A percentile compares a stretch with the other conserved stretches of the same genome.
Evolutionary conservation across 37 sponge, comb jelly and placozoan species (phyloP).

Genomic region (Aphrocallistes beatrix): DNA sequence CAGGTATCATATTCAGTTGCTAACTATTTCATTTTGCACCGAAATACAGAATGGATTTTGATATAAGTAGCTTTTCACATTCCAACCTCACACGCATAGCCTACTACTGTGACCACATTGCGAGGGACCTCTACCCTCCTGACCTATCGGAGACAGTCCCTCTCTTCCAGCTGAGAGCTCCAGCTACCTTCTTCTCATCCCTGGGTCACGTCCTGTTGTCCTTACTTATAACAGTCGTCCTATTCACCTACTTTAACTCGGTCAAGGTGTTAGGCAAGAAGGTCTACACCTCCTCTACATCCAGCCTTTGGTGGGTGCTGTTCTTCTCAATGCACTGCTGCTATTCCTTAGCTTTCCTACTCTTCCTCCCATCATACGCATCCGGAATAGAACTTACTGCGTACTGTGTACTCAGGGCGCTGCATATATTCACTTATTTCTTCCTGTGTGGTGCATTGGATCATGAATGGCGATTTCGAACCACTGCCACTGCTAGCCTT

Average conservation of each 20-base stretch:
- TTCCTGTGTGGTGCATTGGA: background rate
- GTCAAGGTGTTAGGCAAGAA: background rate
- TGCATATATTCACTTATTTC: background rate
- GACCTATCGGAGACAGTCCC: background rate
- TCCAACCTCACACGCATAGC: background rate
- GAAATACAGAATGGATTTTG: too few relatives aligned
- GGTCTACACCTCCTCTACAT: background rate
- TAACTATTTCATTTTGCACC: too few relatives aligned
- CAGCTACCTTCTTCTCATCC: background rate
- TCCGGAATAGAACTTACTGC: background rate
- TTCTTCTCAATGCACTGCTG: background rate
- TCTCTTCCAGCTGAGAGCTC: background rate
- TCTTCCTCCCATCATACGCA: background rate
- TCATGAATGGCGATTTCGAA: background rate
- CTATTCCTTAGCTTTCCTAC: background rate
- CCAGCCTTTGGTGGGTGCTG: background rate
- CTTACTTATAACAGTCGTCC: background rate
- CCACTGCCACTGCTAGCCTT: background rate
- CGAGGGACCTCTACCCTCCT: background rate
- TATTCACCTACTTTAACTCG: background rate
- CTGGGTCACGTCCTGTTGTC: background rate
- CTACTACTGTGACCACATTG: background rate
- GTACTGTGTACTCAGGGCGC: background rate
- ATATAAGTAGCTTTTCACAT: too few relatives aligned
- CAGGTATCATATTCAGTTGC: too few relatives aligned